Conservation (phyloP, 2,888 invertebrate species). For the Amiota mariae region DNA sequence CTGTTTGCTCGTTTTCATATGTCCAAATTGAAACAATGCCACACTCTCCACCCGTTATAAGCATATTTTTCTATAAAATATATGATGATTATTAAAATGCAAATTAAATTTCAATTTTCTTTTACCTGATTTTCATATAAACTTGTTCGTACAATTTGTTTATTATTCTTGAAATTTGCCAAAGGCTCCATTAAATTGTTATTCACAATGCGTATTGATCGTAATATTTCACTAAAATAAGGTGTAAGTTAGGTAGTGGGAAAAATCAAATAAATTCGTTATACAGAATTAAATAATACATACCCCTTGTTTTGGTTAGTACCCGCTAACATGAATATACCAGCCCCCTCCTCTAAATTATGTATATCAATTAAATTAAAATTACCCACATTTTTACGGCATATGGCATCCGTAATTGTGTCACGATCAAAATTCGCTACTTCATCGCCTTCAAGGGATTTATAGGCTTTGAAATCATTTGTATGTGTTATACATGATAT, state of each 20-base stretch:
- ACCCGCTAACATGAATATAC: conserved; percentile 79
- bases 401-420: conserved; percentile 77
- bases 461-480: conserved; percentile 82
- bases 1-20: conserved; percentile 36
- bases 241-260: not conserved
- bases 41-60: conserved; percentile 84
- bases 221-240: conserved; percentile 71
- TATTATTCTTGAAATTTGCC: conserved; percentile 78
- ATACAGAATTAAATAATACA: conserved; percentile 41
- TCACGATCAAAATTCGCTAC: conserved; percentile 76
- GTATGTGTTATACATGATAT: conserved; percentile 83
- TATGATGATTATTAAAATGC: conserved; percentile 17
- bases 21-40: conserved; percentile 81
- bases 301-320: conserved; percentile 78
- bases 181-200: conserved; percentile 75
- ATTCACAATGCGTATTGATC: conserved; percentile 74
- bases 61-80: conserved; percentile 74
- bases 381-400: conserved; percentile 77
- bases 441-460: conserved; percentile 78
- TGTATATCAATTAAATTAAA: conserved; percentile 80
- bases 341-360: conserved; percentile 73
- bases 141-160: conserved; percentile 82
- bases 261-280: not conserved
- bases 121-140: conserved; percentile 79
- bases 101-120: conserved; percentile 40